Base-by-base conservation (phyloP, 2,888 invertebrate genomes). In the Rhagophthalmus giganteus region DNA sequence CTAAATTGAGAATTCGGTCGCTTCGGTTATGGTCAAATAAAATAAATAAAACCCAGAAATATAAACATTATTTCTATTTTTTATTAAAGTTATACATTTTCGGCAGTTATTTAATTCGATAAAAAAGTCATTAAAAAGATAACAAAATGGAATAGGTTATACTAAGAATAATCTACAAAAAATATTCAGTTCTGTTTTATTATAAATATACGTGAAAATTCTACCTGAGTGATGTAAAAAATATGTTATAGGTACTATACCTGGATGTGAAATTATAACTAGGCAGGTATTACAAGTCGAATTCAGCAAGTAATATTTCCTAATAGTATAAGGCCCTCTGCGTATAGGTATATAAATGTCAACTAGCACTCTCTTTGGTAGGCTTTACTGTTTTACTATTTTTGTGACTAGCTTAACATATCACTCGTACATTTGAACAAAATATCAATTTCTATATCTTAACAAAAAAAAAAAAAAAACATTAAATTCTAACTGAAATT, bases 151-250 rank as follows among this genome's bases (percentile, higher is more conserved):
- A 48, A 48, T 54, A n/a, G n/a, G n/a, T n/a, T n/a, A 48, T 41
- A 47, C 41, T 47, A 48, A 54, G 39, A 28, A 40, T 46, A 44
- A 42, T 38, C 34, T 54, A 52, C 7, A 34, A 41, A 33, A 33
- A 42, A 31, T 26, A 37, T 49, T 59, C 59, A 59, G 59, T 59
- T 55, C 57, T 57, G 50, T 40, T 42, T 52, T 15, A 46, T 41
- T 54, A 47, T 41, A 51, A 50, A 32, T 28, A 39, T 51, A 48
- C 48, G 57, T 53, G 57, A 60, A 53, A 55, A 60, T 50, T 59
- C 64, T 64, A 64, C 64, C 64, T 62, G 64, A 63, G 64, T 61
- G 61, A 54, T 57, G 61, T 63, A 64, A 61, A 64, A 61, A 64
- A 64, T 64, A 64, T 61, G 58, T 42, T 48, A 56, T 41, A 46